Evolutionary conservation across 2,113 vertebrate genomes (phyloP), one percentile per base, ranked within the genome.

Genomic region (Grantiella picta): DNA sequence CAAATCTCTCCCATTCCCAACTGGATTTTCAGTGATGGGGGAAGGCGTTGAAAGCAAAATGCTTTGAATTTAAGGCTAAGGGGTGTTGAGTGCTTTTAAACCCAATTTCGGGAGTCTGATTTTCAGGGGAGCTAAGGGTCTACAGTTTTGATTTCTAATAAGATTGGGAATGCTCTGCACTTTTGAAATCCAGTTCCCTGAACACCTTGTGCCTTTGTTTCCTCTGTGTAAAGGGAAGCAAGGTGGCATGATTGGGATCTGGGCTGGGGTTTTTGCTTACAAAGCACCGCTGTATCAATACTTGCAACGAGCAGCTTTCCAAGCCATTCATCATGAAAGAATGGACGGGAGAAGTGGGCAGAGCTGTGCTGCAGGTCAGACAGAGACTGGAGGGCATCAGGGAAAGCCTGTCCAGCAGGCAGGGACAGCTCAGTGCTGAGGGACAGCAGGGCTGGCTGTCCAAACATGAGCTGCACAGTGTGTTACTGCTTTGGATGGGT

Each of bases 221-320:
- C 25, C 56, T 66, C 4, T 23, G 54, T 2, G 50, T 5, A 1
- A 23, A 12, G 54, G 82, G 49, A 24, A 18, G 18, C 21, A 7
- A 38, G 38, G 38, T 38, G 38, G 38, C 38, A 38, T 38, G 38
- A 38, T 11, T 38, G 81, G 28, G 91, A 1, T 10, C 29, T 6
- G 61, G 10, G 21, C 53, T 36, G 23, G 42, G 7, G 10, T 3
- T 60, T 72, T 33, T 65, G 47, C 71, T 79, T 24, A 17, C 73
- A 44, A n/a, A 83, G 72, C 45, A 1, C 71, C 17, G 23, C 2
- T 31, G 20, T 15, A 14, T 7, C 14, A 2, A 4, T 2, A 0
- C 20, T 64, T 16, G 33, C 45, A 50, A 3, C 3, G 24, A 53
- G 81, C 5, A 33, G 61, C 45, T 66, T 61, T 66, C 16, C 71